Evolutionary conservation across 2,888 invertebrate species (phyloP).

Genomic region (Mimumesa dahlbomi): DNA sequence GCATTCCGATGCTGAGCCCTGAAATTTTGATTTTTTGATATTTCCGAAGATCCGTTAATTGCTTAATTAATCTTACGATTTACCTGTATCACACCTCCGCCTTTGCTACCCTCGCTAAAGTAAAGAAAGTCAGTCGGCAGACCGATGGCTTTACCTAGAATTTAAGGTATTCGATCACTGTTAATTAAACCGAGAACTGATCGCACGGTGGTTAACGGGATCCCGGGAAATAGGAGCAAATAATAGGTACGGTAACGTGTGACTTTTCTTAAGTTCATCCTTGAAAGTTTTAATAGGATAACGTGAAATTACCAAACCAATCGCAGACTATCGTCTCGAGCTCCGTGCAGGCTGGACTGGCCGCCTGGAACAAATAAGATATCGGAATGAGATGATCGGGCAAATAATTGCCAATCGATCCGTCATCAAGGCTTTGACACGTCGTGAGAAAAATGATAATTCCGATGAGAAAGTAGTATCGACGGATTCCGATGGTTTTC

Average conservation of each 20-base stretch:
- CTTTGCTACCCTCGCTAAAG: conserved; percentile 90
- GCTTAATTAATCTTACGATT: too few species aligned
- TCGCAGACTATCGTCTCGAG: conserved; percentile 97
- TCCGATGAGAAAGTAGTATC: too few species aligned
- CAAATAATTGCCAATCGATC: conserved; percentile 50
- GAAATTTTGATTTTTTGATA: conserved; percentile 45
- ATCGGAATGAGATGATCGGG: conserved; percentile 19
- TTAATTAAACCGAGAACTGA: not conserved
- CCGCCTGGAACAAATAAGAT: conserved; percentile 86
- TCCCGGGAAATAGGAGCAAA: not conserved
- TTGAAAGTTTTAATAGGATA: not conserved
- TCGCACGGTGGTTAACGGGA: not conserved
- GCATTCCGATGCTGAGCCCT: conserved; percentile 98
- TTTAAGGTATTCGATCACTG: conserved; percentile 9
- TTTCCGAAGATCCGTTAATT: not conserved
- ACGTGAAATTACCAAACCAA: conserved; percentile 89
- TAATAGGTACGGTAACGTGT: not conserved
- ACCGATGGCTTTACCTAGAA: conserved; percentile 92
- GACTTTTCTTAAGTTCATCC: not conserved
- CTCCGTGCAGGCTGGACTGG: conserved; percentile 98
- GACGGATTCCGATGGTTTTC: too few species aligned
- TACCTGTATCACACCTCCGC: conserved; percentile 97
- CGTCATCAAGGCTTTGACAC: conserved; percentile 33
- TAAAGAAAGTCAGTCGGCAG: conserved; percentile 94
- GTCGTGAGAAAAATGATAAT: too few species aligned